phyloP scores from a whole-genome alignment of 2,888 invertebrate genomes.

The Ethmia dodecea region DNA sequence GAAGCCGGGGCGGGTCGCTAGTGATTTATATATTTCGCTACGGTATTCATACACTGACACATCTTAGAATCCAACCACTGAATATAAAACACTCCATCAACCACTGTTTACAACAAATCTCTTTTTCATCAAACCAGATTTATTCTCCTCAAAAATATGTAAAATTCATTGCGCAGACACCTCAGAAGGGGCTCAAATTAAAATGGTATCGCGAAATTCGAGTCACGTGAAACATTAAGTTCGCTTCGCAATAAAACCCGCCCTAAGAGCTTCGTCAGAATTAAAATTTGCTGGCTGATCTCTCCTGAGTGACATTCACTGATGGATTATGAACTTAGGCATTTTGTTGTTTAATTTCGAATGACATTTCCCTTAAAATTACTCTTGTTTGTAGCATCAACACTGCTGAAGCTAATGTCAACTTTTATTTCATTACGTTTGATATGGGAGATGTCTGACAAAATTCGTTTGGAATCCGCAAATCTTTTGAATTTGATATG shows the following conservation, averaged over 20 bases:
- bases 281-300: slow-evolving; percentile 75
- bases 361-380: slow-evolving; percentile 19
- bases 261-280: slow-evolving; percentile 68
- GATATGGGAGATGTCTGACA: slow-evolving; percentile 1
- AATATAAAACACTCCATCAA: slow-evolving; percentile 67
- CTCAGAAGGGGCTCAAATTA: slow-evolving; percentile 63
- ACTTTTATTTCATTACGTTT: slow-evolving; percentile 14
- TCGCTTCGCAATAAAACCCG: slow-evolving; percentile 65
- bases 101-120: slow-evolving; percentile 63
- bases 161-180: slow-evolving; percentile 56
- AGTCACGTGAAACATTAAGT: slow-evolving; percentile 76
- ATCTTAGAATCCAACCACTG: slow-evolving; percentile 41
- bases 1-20: no score
- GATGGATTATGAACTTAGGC: slow-evolving; percentile 62
- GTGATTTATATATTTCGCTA: no score
- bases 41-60: slow-evolving; percentile 4
- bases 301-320: slow-evolving; percentile 53
- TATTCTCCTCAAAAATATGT: slow-evolving; percentile 70
- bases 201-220: slow-evolving; percentile 72
- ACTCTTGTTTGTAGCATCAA: slow-evolving; percentile 22
- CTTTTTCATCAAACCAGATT: slow-evolving; percentile 71
- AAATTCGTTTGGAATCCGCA: not conserved
- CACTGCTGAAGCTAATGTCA: slow-evolving; percentile 17
- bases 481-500: not conserved
- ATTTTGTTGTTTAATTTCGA: slow-evolving; percentile 25